Evolutionary conservation across 2,113 vertebrate species (phyloP).

Genomic region (Pseudonaja textilis): DNA sequence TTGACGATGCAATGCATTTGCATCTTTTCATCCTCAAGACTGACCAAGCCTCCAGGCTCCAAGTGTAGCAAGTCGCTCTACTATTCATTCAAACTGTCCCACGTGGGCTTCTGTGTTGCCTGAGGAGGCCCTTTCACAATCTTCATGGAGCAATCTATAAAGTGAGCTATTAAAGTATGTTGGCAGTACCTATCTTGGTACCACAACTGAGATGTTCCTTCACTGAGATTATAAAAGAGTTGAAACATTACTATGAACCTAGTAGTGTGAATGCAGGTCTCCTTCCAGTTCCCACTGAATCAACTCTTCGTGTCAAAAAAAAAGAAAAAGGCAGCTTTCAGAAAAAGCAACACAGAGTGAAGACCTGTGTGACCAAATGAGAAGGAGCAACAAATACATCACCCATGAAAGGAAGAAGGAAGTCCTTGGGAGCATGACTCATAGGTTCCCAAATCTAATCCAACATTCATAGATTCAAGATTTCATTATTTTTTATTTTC

Average conservation of each 20-base stretch:
- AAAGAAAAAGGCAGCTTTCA: neutral
- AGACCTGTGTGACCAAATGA: neutral
- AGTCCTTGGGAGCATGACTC: neutral
- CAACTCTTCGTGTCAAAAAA: neutral
- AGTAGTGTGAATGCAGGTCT: neutral
- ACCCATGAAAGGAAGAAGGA: neutral
- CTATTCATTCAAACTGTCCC: neutral
- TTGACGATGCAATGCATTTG: no score
- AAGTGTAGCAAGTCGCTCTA: neutral
- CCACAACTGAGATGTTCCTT: neutral
- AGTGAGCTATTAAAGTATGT: neutral
- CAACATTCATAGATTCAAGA: neutral
- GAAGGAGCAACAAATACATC: neutral
- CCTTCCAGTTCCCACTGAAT: neutral
- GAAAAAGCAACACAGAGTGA: neutral
- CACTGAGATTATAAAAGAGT: neutral
- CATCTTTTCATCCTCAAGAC: neutral
- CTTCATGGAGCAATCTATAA: neutral
- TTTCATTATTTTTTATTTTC: neutral
- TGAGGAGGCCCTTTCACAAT: neutral
- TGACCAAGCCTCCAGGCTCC: neutral
- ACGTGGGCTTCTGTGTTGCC: neutral
- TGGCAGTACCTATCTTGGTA: neutral
- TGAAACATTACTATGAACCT: neutral
- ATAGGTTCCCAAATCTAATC: neutral